These are phyloP conservation scores for Equus przewalskii DNA, from an alignment of 2,113 vertebrate species.

Conservation along the genomic window DNA sequence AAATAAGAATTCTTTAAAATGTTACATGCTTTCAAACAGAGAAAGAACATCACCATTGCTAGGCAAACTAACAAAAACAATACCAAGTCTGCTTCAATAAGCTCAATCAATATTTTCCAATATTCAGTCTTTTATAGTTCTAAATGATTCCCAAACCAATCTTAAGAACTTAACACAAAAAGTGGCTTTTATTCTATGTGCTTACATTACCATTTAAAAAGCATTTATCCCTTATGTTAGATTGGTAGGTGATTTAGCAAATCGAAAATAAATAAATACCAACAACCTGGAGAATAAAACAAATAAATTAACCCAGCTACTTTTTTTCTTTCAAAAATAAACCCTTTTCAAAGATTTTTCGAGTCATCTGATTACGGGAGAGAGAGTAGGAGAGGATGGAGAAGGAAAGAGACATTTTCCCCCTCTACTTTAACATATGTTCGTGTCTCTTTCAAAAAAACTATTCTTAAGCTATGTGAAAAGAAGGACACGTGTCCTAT, in stretches of 20 bases:
- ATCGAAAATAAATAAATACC: constrained; percentile 24
- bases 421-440: neutral
- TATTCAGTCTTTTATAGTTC: neutral
- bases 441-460: constrained; percentile 19
- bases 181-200: neutral
- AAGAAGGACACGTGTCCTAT: neutral
- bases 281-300: constrained; percentile 15
- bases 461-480: neutral
- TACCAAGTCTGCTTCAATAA: neutral
- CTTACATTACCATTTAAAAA: neutral
- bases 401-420: neutral
- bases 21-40: neutral
- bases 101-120: neutral
- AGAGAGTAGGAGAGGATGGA: neutral
- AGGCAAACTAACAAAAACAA: neutral
- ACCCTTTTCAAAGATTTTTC: neutral
- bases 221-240: neutral
- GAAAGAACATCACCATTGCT: neutral
- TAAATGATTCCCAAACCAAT: neutral
- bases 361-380: neutral
- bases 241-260: neutral
- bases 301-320: constrained; percentile 29
- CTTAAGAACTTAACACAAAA: constrained; percentile 20
- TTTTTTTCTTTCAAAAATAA: constrained; percentile 59
- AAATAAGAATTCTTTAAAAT: constrained; percentile 29